These are phyloP conservation scores for Phragmatobia fuliginosa DNA, from an alignment of 2,888 invertebrate species.

Conservation along the genomic window DNA sequence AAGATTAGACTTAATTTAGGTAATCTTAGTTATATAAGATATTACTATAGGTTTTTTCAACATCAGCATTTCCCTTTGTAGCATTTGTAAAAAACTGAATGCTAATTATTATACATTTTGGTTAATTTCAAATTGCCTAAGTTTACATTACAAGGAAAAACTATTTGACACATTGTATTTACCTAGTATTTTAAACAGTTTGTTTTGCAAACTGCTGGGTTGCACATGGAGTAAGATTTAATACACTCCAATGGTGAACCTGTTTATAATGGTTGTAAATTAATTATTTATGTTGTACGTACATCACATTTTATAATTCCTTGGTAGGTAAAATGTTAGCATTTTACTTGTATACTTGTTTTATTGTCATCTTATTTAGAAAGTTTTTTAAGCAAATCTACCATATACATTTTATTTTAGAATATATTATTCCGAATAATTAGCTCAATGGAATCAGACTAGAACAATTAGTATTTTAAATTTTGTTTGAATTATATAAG, in stretches of 20 bases:
- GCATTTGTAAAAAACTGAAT: slow-evolving; percentile 11
- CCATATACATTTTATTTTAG: slow-evolving; percentile 54
- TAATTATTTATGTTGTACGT: slow-evolving; percentile 38
- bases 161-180: slow-evolving; percentile 25
- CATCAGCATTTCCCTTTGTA: slow-evolving; percentile 26
- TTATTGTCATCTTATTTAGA: slow-evolving; percentile 57
- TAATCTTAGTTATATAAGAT: slow-evolving; percentile 43
- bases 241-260: slow-evolving; percentile 22
- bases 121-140: slow-evolving; percentile 7
- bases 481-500: slow-evolving; percentile 46
- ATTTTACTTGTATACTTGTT: slow-evolving; percentile 58
- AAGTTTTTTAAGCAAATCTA: slow-evolving; percentile 53
- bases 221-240: slow-evolving; percentile 15
- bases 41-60: slow-evolving; percentile 32
- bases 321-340: slow-evolving; percentile 58
- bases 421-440: slow-evolving; percentile 49
- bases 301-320: slow-evolving; percentile 54
- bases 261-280: slow-evolving; percentile 36
- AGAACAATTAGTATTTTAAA: slow-evolving; percentile 59
- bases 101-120: slow-evolving; percentile 2
- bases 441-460: slow-evolving; percentile 54
- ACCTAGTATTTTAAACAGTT: slow-evolving; percentile 31
- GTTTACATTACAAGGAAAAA: slow-evolving; percentile 6
- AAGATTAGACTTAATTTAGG: slow-evolving; percentile 37
- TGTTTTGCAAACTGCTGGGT: slow-evolving; percentile 25